Conservation (phyloP, 2,888 invertebrate genomes). For the Caenorhabditis panamensis region DNA sequence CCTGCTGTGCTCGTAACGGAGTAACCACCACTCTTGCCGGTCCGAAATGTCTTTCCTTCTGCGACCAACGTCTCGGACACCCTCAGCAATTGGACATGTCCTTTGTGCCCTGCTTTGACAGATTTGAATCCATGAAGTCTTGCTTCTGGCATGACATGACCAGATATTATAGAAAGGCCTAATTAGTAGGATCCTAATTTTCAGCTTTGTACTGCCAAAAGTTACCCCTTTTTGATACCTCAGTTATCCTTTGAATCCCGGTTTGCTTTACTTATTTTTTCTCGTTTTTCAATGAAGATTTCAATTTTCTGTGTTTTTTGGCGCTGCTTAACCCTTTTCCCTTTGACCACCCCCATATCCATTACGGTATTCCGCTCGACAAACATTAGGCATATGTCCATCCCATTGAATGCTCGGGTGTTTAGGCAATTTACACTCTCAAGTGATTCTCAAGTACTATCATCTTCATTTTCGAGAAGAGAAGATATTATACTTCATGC, state of each 20-base stretch:
- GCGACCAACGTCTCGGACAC: slow-evolving; percentile 76
- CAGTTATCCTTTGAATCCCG: not conserved
- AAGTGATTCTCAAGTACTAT: slow-evolving; percentile 56
- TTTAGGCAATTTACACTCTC: slow-evolving; percentile 65
- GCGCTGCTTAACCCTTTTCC: not conserved
- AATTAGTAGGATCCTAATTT: slow-evolving; percentile 6
- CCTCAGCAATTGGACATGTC: slow-evolving; percentile 74
- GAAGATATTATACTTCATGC: slow-evolving; percentile 21
- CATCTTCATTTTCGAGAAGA: slow-evolving; percentile 23
- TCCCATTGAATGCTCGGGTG: slow-evolving; percentile 36
- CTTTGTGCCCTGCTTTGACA: slow-evolving; percentile 76
- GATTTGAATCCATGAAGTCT: slow-evolving; percentile 77
- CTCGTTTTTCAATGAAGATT: not conserved
- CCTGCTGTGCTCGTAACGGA: slow-evolving; percentile 77
- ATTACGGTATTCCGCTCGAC: slow-evolving; percentile 13
- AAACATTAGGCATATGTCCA: slow-evolving; percentile 28
- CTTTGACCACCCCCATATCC: not conserved
- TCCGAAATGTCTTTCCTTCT: slow-evolving; percentile 77
- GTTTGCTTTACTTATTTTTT: slow-evolving; percentile 18
- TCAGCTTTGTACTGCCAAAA: not conserved
- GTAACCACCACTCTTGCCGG: slow-evolving; percentile 79
- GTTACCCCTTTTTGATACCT: not conserved
- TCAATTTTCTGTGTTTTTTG: not conserved
- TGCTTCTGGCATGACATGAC: slow-evolving; percentile 79
- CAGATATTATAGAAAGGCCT: slow-evolving; percentile 64